Conservation (phyloP, 30 jellyfish, hydroid and myxozoan species). For the Phacellophora camtschatica region DNA sequence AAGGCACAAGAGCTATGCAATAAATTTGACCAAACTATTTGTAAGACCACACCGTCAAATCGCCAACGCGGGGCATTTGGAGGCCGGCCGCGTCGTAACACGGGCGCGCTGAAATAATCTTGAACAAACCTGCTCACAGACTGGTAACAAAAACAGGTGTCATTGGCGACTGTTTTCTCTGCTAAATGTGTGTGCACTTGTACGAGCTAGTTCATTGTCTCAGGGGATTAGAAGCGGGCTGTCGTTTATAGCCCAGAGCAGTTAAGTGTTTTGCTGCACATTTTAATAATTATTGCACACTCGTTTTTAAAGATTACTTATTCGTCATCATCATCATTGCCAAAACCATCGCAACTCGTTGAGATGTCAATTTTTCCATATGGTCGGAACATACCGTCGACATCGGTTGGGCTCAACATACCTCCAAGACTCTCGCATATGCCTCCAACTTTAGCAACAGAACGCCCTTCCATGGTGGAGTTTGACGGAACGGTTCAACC, state of each 20-base stretch:
- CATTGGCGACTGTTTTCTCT: constrained; percentile 77
- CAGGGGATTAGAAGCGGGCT: constrained; percentile 74
- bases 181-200: constrained; percentile 73
- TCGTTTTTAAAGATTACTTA: background rate
- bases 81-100: background rate
- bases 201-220: constrained; percentile 69
- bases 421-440: constrained; percentile 93
- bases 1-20: constrained; percentile 65
- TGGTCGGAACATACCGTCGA: constrained; percentile 51
- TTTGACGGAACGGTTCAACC: constrained; percentile 66
- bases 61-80: constrained; percentile 60
- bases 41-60: constrained; percentile 62
- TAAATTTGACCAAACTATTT: constrained; percentile 43
- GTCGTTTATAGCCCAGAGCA: constrained; percentile 65
- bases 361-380: constrained; percentile 65
- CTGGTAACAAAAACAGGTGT: constrained; percentile 79
- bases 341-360: too few species aligned
- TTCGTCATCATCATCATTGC: constrained; percentile 18
- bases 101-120: constrained; percentile 45
- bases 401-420: constrained; percentile 50
- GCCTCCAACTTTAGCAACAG: constrained; percentile 80
- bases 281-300: constrained; percentile 18
- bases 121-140: constrained; percentile 63
- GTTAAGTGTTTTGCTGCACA: constrained; percentile 8
- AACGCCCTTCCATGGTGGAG: constrained; percentile 89